Base-by-base conservation (phyloP, 2,888 invertebrate genomes). In the Caradrina kadenii region DNA sequence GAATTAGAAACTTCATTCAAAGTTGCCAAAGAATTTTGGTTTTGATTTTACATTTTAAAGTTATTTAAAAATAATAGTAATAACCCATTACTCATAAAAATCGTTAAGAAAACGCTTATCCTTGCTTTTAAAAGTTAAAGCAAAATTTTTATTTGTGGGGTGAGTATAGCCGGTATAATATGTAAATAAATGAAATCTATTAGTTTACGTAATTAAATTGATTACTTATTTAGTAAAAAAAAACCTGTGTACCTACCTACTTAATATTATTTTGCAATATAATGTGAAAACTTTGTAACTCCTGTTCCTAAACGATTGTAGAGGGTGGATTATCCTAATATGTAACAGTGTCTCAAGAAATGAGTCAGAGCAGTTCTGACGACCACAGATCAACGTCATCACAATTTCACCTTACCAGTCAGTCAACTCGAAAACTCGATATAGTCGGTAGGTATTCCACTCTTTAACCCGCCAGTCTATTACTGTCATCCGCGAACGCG, bases 401-500 rank as follows among this genome's bases (percentile, higher is more conserved):
- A 76, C 62, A 76, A 81, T 84, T 82, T 82, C 81, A 82, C 85
- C 83, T 83, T 64, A 84, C 80, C 80, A 83, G 76, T 82, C 82
- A 82, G 80, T 83, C 81, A 82, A 81, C 85, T 80, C 84, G 65
- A 78, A 75, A 81, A 81, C 85, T 80, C 82, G 63, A 76, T 70
- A 70, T 67, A 67, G 69, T 68, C 21, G 60, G 63, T 63, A 54
- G 58, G 61, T 69, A 76, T 62, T 69, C 52, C 73, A 63, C 68
- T 62, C 65, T 76, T 42, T 66, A 70, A 78, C 52, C 22, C 64
- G 77, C 83, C 92, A 93, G 93, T 93, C 88, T 89, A 83, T 83
- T 78, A 83, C 80, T 87, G 90, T 87, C 89, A 81, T 67, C 87
- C 86, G 84, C 63, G 81, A 84, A 64, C 79, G 87, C 76, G 70